Evolutionary conservation across 2,888 invertebrate species (phyloP), one percentile per base, ranked within the genome.

Genomic region (Aporophyla lueneburgensis): DNA sequence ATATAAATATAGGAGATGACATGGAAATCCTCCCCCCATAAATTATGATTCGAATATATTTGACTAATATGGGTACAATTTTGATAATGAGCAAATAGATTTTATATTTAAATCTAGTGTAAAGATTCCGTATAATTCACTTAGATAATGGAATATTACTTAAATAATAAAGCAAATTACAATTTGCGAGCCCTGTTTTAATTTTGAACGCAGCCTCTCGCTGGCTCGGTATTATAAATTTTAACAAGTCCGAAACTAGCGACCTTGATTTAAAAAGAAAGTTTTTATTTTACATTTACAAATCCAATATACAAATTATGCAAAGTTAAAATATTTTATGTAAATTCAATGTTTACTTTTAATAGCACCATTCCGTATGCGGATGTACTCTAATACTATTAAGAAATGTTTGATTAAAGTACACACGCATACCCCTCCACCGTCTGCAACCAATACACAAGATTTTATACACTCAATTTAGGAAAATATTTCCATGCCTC

Each of bases 131-230:
- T 93, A 95, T 91, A 94, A 92, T 94, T 95, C 94, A 94, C 94
- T 94, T 94, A 95, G 93, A 92, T 94, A 95, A 96, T 96, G 96
- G 96, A 96, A 96, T 96, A 96, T 93, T 93, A 95, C 95, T 95
- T 95, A 95, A 91, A 94, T 92, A 90, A 91, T 92, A 92, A 93
- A 93, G 93, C 93, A 93, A 94, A 93, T 90, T 90, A 90, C 91
- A 92, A 90, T 88, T 91, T 87, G 87, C 89, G 80, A 91, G 92
- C 89, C 92, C 89, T 90, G 90, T 88, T 90, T 87, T 75, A 82
- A 86, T 85, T 88, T 85, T 83, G 87, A 87, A 83, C 81, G 75
- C 76, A 85, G 81, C 86, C 59, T 84, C 63, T 76, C 56, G 75
- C 73, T 72, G 87, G 82, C 80, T 76, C 62, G 61, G 40, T 74